phyloP scores from a whole-genome alignment of 1,140 invertebrate genomes.

The Meteorus sp. region DNA sequence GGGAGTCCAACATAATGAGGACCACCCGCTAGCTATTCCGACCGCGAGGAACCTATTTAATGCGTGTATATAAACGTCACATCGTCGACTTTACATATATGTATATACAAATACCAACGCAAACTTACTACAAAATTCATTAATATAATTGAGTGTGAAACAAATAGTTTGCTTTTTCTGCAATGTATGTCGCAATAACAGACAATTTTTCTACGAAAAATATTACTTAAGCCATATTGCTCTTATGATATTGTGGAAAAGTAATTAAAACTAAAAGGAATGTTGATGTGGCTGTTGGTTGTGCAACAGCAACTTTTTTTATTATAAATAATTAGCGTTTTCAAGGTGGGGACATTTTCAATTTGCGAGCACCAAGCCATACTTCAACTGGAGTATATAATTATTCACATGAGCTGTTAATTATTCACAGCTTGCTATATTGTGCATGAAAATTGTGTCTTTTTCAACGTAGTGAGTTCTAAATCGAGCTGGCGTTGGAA shows the following conservation, averaged over 20 bases:
- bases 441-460: constrained; percentile 58
- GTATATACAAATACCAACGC: no score
- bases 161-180: no score
- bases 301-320: no score
- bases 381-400: not conserved
- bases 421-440: constrained; percentile 53
- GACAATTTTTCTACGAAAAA: no score
- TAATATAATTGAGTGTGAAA: constrained; percentile 1
- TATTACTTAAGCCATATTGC: no score
- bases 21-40: constrained; percentile 52
- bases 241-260: no score
- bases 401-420: constrained; percentile 41
- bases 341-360: no score
- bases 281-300: no score
- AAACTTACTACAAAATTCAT: not conserved
- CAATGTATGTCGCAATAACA: no score
- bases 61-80: constrained; percentile 37
- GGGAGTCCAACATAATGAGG: constrained; percentile 56
- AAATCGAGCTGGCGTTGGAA: constrained; percentile 60
- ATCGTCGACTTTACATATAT: constrained; percentile 33
- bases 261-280: no score
- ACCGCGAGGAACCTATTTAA: constrained; percentile 35
- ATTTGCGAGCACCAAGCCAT: no score
- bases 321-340: no score
- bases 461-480: constrained; percentile 51